These are phyloP conservation scores for Unio delphinus DNA, from an alignment of 2,888 invertebrate species.

Conservation along the genomic window DNA sequence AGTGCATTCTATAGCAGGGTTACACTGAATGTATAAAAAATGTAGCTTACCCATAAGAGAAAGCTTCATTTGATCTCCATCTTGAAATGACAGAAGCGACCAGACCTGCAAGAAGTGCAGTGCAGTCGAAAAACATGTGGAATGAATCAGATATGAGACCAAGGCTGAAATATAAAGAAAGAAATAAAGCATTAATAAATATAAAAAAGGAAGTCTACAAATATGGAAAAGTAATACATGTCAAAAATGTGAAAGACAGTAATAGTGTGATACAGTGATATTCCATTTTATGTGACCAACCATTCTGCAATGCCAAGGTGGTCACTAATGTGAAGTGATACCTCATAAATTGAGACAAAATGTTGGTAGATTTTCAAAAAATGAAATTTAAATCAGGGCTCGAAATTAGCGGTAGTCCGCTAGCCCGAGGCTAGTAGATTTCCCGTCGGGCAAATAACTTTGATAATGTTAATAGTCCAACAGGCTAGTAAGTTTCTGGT, in stretches of 20 bases:
- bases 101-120: conserved; percentile 92
- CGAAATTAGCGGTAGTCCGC: too few relatives aligned
- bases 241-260: neutral
- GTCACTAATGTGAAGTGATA: too few relatives aligned
- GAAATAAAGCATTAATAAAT: neutral
- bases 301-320: too few relatives aligned
- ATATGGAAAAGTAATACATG: neutral
- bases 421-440: too few relatives aligned
- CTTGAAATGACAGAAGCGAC: conserved; percentile 96
- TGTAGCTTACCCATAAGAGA: conserved; percentile 72
- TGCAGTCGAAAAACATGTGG: conserved; percentile 99
- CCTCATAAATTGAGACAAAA: too few relatives aligned
- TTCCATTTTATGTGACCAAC: too few relatives aligned
- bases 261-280: neutral
- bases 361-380: too few relatives aligned
- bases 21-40: neutral
- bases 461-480: too few relatives aligned
- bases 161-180: conserved; percentile 73
- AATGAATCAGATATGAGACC: conserved; percentile 98
- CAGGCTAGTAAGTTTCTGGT: too few relatives aligned
- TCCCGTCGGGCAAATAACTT: too few relatives aligned
- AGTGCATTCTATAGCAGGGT: too few relatives aligned
- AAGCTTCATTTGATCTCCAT: conserved; percentile 91
- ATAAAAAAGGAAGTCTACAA: neutral
- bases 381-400: too few relatives aligned